Conservation (phyloP, 2,797 vertebrate species). For the Phataginus tetradactyla region DNA sequence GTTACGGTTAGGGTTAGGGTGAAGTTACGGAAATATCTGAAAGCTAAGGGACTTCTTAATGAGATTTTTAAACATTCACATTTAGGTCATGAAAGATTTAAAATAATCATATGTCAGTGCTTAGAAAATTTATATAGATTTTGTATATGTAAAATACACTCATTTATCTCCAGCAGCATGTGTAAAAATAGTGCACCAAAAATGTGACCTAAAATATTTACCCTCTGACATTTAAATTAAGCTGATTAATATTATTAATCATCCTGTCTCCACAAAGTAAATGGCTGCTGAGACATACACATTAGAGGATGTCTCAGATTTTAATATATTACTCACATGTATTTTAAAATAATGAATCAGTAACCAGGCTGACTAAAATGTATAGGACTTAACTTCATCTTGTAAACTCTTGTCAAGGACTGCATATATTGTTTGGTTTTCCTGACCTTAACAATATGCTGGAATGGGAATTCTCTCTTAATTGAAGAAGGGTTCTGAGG, state of each 20-base stretch:
- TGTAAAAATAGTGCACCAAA: background rate
- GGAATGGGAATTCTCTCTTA: background rate
- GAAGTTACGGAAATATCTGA: background rate
- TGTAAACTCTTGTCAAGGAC: background rate
- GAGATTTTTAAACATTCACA: conserved; percentile 22
- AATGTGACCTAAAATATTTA: background rate
- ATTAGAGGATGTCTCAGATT: background rate
- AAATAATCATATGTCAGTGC: background rate
- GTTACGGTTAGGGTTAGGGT: too few species aligned
- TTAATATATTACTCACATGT: background rate
- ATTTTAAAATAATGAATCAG: background rate
- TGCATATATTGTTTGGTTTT: background rate
- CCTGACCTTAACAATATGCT: background rate
- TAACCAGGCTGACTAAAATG: background rate
- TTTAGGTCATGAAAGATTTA: conserved; percentile 20
- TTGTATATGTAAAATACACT: background rate
- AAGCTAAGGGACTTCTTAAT: background rate
- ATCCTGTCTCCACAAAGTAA: background rate
- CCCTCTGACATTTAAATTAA: background rate
- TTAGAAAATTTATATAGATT: background rate
- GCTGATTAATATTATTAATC: conserved; percentile 40
- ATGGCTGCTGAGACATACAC: background rate
- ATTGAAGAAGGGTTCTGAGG: background rate
- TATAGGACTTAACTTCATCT: background rate
- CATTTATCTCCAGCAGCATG: conserved; percentile 18